Evolutionary conservation across 1,140 invertebrate species (phyloP).

Genomic region (Orchestia grillus): DNA sequence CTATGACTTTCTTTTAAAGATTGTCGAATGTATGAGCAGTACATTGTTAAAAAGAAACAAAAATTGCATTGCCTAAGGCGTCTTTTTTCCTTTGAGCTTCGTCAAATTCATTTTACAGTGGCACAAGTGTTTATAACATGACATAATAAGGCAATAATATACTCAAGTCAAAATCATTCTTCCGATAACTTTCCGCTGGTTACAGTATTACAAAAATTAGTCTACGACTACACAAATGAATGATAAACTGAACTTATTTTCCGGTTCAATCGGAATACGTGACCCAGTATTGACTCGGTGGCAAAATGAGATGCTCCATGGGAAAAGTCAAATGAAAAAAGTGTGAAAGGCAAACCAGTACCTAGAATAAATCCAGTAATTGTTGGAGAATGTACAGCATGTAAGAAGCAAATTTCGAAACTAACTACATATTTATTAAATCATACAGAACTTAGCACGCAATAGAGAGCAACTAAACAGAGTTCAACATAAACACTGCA

Average conservation of each 20-base stretch:
- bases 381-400: background rate
- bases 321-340: background rate
- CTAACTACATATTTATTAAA: background rate
- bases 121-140: too few species aligned
- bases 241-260: background rate
- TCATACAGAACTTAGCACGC: background rate
- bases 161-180: background rate
- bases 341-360: background rate
- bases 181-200: background rate
- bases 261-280: background rate
- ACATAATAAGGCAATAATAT: too few species aligned
- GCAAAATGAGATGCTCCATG: too few species aligned
- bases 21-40: too few species aligned
- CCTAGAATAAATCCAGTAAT: background rate
- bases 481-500: background rate
- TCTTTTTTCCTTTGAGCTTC: too few species aligned
- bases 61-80: too few species aligned
- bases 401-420: background rate
- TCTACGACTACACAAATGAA: background rate
- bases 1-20: too few species aligned
- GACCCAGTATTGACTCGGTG: background rate
- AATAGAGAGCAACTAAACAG: background rate
- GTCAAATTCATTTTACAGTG: too few species aligned
- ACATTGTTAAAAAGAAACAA: too few species aligned
- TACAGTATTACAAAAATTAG: background rate